Percentiles rank a stretch among this genome's conserved stretches.
Conservation (phyloP, 2,888 invertebrate species). For the Ptychoptera contaminata region DNA sequence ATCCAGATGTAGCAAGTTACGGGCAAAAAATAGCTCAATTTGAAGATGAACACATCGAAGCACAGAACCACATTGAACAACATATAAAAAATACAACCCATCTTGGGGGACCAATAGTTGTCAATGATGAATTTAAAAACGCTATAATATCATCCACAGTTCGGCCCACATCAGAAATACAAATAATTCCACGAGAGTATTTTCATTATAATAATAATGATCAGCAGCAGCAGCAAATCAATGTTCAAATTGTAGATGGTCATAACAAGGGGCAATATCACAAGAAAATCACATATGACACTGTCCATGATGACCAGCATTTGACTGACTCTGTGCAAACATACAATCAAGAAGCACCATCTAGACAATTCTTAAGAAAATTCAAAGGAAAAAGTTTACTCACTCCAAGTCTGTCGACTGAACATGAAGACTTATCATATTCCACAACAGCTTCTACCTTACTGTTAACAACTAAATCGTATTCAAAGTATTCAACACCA, state of each 20-base stretch:
- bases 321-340: neutral
- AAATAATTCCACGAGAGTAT: conserved; percentile 30
- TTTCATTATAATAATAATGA: conserved; percentile 32
- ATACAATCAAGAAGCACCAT: conserved; percentile 20
- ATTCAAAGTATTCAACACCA: conserved; percentile 35
- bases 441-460: conserved; percentile 6
- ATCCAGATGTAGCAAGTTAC: conserved; percentile 25
- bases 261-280: conserved; percentile 5
- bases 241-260: conserved; percentile 22
- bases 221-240: conserved; percentile 30
- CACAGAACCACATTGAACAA: conserved; percentile 15
- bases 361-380: conserved; percentile 23
- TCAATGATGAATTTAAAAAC: conserved; percentile 16
- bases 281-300: conserved; percentile 1
- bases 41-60: conserved; percentile 20
- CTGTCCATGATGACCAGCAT: neutral
- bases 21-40: conserved; percentile 13
- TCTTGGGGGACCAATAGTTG: conserved; percentile 35
- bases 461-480: conserved; percentile 9
- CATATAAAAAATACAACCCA: conserved; percentile 23
- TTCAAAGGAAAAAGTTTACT: conserved; percentile 18
- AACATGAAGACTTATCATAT: conserved; percentile 2
- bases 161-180: conserved; percentile 17
- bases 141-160: conserved; percentile 10
- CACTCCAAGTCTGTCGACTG: neutral